These are phyloP conservation scores for Diprion similis DNA, from an alignment of 1,140 invertebrate species.

Conservation along the genomic window DNA sequence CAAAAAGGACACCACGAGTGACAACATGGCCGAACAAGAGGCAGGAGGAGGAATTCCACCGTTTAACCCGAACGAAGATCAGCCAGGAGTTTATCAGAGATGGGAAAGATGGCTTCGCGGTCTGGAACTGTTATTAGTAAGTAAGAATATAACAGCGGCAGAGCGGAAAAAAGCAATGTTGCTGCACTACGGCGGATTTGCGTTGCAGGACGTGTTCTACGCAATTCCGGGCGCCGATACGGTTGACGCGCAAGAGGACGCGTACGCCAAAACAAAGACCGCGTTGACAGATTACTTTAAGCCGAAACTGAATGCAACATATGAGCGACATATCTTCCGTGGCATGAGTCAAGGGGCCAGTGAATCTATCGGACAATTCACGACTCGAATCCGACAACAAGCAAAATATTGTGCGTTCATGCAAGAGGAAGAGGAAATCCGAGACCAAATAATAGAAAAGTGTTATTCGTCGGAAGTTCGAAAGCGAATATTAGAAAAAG, in stretches of 20 bases:
- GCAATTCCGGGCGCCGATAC: conserved; percentile 33
- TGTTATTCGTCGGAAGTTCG: conserved; percentile 38
- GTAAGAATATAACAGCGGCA: conserved; percentile 31
- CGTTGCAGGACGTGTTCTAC: conserved; percentile 44
- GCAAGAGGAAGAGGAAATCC: conserved; percentile 31
- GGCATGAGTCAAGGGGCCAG: conserved; percentile 30
- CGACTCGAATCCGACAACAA: conserved; percentile 38
- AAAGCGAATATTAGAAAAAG: conserved; percentile 40
- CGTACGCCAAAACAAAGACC: not conserved
- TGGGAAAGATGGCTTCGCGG: conserved; percentile 36
- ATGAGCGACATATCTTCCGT: conserved; percentile 43
- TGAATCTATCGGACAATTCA: conserved; percentile 32
- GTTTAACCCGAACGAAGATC: conserved; percentile 29
- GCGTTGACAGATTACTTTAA: conserved; percentile 31
- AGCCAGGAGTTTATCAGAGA: conserved; percentile 21
- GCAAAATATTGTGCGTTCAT: conserved; percentile 38
- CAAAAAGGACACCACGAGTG: no score
- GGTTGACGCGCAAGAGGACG: conserved; percentile 27
- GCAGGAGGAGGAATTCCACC: not conserved
- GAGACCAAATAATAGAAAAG: conserved; percentile 39
- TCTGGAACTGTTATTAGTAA: conserved; percentile 24
- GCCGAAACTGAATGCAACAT: conserved; percentile 35
- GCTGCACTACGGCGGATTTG: conserved; percentile 36
- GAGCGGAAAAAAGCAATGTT: conserved; percentile 41
- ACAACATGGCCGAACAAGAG: no score